phyloP scores from a whole-genome alignment of 1,140 invertebrate species.

The Pollicipes pollicipes region DNA sequence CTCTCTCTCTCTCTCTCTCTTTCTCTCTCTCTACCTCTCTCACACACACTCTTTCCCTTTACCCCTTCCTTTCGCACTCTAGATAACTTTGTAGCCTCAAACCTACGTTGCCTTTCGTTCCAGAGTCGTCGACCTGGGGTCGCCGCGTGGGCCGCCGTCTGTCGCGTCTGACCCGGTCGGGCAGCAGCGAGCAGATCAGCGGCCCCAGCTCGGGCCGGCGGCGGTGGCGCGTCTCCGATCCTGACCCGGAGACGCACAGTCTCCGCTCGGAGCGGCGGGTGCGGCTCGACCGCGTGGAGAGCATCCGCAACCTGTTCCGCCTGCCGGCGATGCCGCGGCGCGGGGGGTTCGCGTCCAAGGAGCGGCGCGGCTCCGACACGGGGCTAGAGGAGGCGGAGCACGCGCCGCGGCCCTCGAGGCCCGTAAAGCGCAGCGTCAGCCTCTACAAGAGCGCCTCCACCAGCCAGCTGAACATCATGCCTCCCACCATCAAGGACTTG shows the following conservation, averaged over 20 bases:
- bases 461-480: slow-evolving; percentile 11
- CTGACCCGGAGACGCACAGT: not conserved
- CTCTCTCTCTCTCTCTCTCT: no score
- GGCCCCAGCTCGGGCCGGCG: not conserved
- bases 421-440: no score
- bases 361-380: no score
- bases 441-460: slow-evolving; percentile 19
- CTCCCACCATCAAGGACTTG: slow-evolving; percentile 7
- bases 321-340: not conserved
- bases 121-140: slow-evolving; percentile 58
- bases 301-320: slow-evolving; percentile 1
- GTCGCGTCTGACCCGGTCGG: slow-evolving; percentile 47
- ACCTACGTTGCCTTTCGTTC: slow-evolving; percentile 12
- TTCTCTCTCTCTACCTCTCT: no score
- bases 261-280: not conserved
- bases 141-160: slow-evolving; percentile 57
- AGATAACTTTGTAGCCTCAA: no score
- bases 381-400: no score
- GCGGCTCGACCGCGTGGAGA: not conserved
- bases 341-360: no score
- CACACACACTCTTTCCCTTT: no score
- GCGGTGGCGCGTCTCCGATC: not conserved
- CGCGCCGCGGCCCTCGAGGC: no score
- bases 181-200: slow-evolving; percentile 23
- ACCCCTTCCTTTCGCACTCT: no score